Evolutionary conservation across 2,797 vertebrate genomes (phyloP).

Genomic region (Euthynnus affinis): DNA sequence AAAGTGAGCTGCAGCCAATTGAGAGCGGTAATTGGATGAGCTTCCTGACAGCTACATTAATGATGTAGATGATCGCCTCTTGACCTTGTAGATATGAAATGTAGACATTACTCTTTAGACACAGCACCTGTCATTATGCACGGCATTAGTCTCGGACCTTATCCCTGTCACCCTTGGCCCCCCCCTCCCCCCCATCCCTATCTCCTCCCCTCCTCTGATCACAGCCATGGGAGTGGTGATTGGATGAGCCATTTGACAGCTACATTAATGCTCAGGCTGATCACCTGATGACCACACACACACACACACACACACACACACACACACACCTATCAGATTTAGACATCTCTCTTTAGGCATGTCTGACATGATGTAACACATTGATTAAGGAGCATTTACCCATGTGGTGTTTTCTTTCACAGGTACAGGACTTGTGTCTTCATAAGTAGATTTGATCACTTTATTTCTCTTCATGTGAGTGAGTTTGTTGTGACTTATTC

Average conservation of each 20-base stretch:
- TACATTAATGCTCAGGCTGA: constrained; percentile 44
- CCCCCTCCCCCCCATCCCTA: too few relatives aligned
- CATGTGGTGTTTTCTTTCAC: constrained; percentile 31
- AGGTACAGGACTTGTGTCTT: constrained; percentile 23
- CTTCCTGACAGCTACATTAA: constrained; percentile 78
- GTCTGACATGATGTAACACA: constrained; percentile 64
- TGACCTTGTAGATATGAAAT: constrained; percentile 74
- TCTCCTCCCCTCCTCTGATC: background rate
- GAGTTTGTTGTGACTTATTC: background rate
- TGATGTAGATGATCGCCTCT: constrained; percentile 62
- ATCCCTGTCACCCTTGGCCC: background rate
- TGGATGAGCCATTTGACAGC: constrained; percentile 50
- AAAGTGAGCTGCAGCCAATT: constrained; percentile 77
- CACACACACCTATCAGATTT: constrained; percentile 21
- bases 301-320: background rate
- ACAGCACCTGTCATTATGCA: constrained; percentile 41
- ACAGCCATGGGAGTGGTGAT: constrained; percentile 17
- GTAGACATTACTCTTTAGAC: constrained; percentile 69
- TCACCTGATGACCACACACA: constrained; percentile 38
- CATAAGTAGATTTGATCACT: background rate
- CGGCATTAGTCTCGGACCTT: constrained; percentile 7
- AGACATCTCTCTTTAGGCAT: constrained; percentile 39
- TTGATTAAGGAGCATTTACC: constrained; percentile 66
- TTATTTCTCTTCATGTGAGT: constrained; percentile 1
- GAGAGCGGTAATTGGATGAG: constrained; percentile 75